Conservation (phyloP, 2,888 invertebrate genomes). For the Sisyra nigra region DNA sequence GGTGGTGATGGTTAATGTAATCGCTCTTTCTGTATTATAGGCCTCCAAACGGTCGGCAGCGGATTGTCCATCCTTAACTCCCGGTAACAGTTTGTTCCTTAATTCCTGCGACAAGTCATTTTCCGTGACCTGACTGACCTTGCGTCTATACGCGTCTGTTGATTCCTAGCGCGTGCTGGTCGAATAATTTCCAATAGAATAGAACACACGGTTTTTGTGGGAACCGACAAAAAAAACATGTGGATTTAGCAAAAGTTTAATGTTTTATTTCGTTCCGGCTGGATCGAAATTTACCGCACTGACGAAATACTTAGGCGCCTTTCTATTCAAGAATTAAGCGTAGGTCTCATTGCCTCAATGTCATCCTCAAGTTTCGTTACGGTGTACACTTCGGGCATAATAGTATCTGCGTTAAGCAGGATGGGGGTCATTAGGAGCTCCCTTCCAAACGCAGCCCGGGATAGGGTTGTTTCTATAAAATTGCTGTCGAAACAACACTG, state of each 20-base stretch:
- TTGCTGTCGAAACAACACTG: background rate
- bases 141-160: background rate
- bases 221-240: too few relatives aligned
- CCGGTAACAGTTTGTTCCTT: conserved; percentile 7
- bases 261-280: background rate
- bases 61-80: conserved; percentile 7
- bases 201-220: too few relatives aligned
- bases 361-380: background rate
- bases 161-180: too few relatives aligned
- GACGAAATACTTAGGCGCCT: background rate
- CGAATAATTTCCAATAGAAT: too few relatives aligned
- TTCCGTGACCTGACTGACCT: conserved; percentile 4
- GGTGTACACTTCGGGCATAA: too few relatives aligned
- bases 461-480: background rate
- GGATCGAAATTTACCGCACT: background rate
- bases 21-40: background rate
- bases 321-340: background rate
- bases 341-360: background rate
- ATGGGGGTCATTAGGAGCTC: too few relatives aligned
- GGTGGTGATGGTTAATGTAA: background rate
- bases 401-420: too few relatives aligned
- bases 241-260: too few relatives aligned
- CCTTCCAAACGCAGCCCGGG: background rate
- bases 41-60: conserved; percentile 8
- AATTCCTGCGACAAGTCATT: conserved; percentile 7